Conservation (phyloP, 2,888 invertebrate species). For the Bellardia bayeri region DNA sequence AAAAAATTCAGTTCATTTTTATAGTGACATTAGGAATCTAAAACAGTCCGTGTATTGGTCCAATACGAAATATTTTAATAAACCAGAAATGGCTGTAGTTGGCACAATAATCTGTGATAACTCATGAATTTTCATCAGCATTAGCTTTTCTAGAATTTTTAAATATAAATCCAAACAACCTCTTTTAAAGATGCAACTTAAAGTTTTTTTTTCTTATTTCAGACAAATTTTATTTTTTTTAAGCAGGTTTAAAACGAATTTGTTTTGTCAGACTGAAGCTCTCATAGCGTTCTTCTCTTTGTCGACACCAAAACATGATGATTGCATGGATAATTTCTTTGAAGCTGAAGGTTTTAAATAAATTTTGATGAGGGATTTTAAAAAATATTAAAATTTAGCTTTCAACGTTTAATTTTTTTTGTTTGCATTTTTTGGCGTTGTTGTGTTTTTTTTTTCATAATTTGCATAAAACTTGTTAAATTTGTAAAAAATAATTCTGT, state of each 20-base stretch:
- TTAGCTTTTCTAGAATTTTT: too few relatives aligned
- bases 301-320: not conserved
- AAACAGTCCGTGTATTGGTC: too few relatives aligned
- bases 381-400: not conserved
- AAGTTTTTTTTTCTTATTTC: too few relatives aligned
- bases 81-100: too few relatives aligned
- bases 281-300: not conserved
- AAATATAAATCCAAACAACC: too few relatives aligned
- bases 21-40: too few relatives aligned
- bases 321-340: constrained; percentile 22
- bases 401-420: not conserved
- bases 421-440: not conserved
- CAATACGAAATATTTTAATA: too few relatives aligned
- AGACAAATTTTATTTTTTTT: too few relatives aligned
- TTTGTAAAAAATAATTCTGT: not conserved
- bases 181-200: too few relatives aligned
- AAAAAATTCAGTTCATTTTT: too few relatives aligned
- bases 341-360: constrained; percentile 16
- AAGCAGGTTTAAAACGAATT: not conserved
- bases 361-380: constrained; percentile 32
- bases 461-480: constrained; percentile 52
- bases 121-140: too few relatives aligned
- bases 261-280: not conserved
- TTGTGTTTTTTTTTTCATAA: constrained; percentile 30
- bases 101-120: too few relatives aligned